A percentile compares a stretch with the other conserved stretches of the same genome.
Conservation (phyloP, 2,797 vertebrate species). For the Sebastes hubbsi region DNA sequence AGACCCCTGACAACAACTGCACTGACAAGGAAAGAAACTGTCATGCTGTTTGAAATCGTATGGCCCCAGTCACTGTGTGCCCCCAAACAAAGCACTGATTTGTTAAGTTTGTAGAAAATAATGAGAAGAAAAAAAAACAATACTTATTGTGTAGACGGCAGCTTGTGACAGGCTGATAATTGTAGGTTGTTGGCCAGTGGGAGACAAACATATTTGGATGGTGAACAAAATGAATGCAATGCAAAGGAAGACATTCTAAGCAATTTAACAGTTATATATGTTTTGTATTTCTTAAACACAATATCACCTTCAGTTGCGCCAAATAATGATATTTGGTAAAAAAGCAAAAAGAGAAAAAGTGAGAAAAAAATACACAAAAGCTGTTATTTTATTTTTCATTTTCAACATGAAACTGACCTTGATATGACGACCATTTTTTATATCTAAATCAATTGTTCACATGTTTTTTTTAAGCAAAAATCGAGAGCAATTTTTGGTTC, state of each 20-base stretch:
- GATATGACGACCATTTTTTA: too few relatives aligned
- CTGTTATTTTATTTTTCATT: not conserved
- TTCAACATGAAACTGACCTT: not conserved
- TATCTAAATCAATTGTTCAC: not conserved
- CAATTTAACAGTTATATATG: not conserved
- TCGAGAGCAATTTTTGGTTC: too few relatives aligned
- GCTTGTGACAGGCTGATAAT: conserved; percentile 53
- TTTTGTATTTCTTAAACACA: not conserved
- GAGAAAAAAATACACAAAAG: not conserved
- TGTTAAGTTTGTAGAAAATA: conserved; percentile 42
- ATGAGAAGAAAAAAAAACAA: not conserved
- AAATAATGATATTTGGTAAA: not conserved
- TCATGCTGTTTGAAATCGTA: conserved; percentile 38
- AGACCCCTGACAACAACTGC: conserved; percentile 22
- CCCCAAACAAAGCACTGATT: conserved; percentile 45
- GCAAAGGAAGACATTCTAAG: not conserved
- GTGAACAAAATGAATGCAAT: not conserved
- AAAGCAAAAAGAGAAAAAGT: not conserved
- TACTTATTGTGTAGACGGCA: conserved; percentile 29
- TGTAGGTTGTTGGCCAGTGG: conserved; percentile 44
- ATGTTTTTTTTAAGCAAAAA: not conserved
- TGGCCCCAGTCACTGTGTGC: not conserved
- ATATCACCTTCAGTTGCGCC: too few relatives aligned
- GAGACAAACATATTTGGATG: conserved; percentile 28
- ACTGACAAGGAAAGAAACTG: conserved; percentile 41